phyloP scores from a whole-genome alignment of 2,888 invertebrate genomes.

The Allacma fusca region DNA sequence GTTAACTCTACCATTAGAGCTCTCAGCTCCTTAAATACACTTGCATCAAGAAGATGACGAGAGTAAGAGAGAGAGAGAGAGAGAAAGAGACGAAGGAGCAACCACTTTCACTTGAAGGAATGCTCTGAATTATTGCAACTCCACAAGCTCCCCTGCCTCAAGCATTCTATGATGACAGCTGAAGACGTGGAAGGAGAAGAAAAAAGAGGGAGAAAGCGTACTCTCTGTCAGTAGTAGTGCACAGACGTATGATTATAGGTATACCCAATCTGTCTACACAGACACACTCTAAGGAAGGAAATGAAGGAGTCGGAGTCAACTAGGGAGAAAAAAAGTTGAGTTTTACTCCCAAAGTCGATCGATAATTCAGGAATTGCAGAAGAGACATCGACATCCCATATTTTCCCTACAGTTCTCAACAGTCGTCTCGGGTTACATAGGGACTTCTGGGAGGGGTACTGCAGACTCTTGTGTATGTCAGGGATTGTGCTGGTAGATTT shows the following conservation, averaged over 20 bases:
- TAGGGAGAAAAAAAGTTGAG: conserved; percentile 37
- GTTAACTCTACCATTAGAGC: conserved; percentile 16
- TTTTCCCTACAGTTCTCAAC: conserved; percentile 3
- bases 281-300: neutral
- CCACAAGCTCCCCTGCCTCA: neutral
- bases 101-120: neutral
- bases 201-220: neutral
- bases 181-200: neutral
- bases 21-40: conserved; percentile 1
- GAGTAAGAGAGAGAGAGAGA: neutral
- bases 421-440: no score
- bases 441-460: no score
- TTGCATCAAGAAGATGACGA: neutral
- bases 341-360: conserved; percentile 22
- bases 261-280: neutral
- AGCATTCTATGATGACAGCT: conserved; percentile 4
- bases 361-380: conserved; percentile 31
- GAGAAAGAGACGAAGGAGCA: neutral
- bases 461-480: no score
- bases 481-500: no score
- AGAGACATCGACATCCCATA: conserved; percentile 30
- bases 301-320: conserved; percentile 6
- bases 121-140: conserved; percentile 12
- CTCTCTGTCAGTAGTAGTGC: no score
- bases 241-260: no score